These are phyloP conservation scores for Dryas iulia DNA, from an alignment of 1,140 invertebrate genomes.

Conservation along the genomic window DNA sequence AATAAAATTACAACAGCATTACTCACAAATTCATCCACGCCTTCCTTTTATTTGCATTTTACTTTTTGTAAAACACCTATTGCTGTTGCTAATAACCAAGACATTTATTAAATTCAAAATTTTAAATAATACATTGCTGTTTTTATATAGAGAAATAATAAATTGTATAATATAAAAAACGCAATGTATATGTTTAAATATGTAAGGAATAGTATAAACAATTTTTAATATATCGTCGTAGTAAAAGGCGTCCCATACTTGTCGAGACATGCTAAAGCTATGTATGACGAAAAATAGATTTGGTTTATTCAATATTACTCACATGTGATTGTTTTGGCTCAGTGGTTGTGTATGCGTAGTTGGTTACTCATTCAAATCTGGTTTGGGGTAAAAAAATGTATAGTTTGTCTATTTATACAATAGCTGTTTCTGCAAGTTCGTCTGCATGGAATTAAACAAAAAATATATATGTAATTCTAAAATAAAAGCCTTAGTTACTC, in stretches of 20 bases:
- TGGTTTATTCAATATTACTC: neutral
- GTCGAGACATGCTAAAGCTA: slow-evolving; percentile 20
- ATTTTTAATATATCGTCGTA: neutral
- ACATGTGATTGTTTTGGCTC: neutral
- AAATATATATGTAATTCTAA: no score
- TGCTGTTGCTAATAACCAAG: neutral
- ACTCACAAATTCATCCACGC: slow-evolving; percentile 31
- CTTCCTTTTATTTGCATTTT: slow-evolving; percentile 20
- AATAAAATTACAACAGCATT: slow-evolving; percentile 36
- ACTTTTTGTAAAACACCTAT: slow-evolving; percentile 1
- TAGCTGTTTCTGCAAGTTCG: no score
- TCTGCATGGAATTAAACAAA: no score
- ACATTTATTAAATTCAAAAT: neutral
- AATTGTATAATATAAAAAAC: neutral
- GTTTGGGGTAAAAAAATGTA: no score
- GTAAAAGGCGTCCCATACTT: slow-evolving; percentile 14
- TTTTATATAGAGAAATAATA: neutral
- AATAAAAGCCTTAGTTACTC: no score
- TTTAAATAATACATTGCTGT: slow-evolving; percentile 5
- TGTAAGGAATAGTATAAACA: neutral
- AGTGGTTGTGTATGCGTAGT: no score
- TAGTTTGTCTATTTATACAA: no score
- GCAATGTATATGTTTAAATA: slow-evolving; percentile 8
- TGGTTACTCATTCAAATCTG: no score
- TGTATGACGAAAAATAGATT: neutral